Evolutionary conservation across 2,113 vertebrate genomes (phyloP).

Genomic region (Heliornis fulica): DNA sequence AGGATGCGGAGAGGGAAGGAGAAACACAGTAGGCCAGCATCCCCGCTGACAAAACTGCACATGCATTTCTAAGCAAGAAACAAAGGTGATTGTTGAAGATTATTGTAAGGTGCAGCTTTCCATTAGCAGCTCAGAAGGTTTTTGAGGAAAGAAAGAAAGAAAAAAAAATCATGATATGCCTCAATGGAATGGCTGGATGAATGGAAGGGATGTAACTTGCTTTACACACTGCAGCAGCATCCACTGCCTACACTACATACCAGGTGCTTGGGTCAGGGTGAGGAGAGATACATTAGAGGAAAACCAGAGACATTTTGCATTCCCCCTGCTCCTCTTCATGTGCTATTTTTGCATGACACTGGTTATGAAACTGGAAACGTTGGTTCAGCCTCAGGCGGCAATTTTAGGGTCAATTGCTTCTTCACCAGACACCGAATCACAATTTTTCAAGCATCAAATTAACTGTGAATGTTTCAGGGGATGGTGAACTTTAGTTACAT

Average conservation of each 20-base stretch:
- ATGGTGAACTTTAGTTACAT: not conserved
- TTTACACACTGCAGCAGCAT: not conserved
- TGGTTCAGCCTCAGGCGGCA: constrained; percentile 43
- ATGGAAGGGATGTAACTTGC: not conserved
- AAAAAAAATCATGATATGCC: not conserved
- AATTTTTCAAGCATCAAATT: constrained; percentile 51
- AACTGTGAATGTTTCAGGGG: not conserved
- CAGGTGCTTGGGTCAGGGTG: not conserved
- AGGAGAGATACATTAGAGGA: not conserved
- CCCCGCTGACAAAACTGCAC: not conserved
- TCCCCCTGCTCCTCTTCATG: not conserved
- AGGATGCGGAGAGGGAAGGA: not conserved
- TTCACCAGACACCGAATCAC: constrained; percentile 42
- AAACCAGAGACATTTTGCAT: not conserved
- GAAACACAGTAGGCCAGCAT: not conserved
- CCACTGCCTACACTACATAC: not conserved
- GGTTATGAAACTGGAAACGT: constrained; percentile 3
- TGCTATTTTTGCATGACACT: not conserved
- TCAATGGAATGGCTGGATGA: not conserved
- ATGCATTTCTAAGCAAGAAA: not conserved
- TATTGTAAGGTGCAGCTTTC: not conserved
- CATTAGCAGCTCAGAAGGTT: not conserved
- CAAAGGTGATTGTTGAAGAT: not conserved
- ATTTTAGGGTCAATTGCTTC: constrained; percentile 66
- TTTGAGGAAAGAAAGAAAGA: not conserved